phyloP scores from a whole-genome alignment of 2,113 vertebrate species.

The Petaurus breviceps region DNA sequence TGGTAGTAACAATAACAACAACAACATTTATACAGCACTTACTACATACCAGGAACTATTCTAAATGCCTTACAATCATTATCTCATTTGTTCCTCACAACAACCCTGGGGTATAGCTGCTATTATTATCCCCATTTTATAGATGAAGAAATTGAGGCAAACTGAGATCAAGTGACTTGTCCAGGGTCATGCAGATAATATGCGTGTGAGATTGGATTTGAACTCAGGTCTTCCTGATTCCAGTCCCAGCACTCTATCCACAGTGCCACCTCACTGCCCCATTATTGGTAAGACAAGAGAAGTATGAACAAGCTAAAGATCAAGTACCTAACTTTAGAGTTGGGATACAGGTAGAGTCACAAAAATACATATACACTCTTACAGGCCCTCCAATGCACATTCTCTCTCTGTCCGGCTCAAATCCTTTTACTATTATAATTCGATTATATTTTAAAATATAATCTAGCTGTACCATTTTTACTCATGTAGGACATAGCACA shows the following conservation, averaged over 20 bases:
- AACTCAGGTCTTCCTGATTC: background rate
- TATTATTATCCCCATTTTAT: background rate
- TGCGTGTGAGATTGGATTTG: background rate
- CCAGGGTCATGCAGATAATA: background rate
- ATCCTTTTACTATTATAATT: background rate
- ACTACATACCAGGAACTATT: background rate
- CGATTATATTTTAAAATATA: background rate
- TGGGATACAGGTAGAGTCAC: background rate
- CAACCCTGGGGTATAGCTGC: background rate
- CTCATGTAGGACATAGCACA: background rate
- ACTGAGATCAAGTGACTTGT: background rate
- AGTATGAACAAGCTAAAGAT: background rate
- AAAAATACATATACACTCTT: background rate
- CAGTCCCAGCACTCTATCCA: background rate
- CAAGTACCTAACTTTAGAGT: background rate
- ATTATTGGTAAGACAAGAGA: background rate
- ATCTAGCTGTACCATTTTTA: background rate
- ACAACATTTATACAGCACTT: background rate
- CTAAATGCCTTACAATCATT: background rate
- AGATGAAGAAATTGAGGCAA: background rate
- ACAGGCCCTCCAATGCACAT: background rate
- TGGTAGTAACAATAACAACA: background rate
- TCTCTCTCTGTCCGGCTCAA: background rate
- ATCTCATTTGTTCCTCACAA: background rate
- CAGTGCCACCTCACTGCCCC: background rate